Evolutionary conservation across 2,113 vertebrate genomes (phyloP).

Genomic region (Salvelinus namaycush): DNA sequence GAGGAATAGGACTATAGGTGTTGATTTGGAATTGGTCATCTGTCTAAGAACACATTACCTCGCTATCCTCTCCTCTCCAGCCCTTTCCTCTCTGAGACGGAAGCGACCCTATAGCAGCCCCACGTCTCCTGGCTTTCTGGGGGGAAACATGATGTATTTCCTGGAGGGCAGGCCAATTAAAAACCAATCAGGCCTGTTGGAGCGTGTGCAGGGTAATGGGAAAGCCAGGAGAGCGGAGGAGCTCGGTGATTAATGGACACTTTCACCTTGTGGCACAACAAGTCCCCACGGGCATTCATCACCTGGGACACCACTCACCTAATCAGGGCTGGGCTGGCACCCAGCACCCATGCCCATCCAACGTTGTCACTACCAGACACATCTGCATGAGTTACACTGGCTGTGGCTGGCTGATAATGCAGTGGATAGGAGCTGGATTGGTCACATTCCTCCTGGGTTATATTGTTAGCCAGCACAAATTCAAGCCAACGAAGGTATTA

Average conservation of each 20-base stretch:
- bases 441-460: not conserved
- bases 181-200: constrained; percentile 79
- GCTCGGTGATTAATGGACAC: constrained; percentile 77
- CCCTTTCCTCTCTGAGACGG: constrained; percentile 20
- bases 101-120: constrained; percentile 8
- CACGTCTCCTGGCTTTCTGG: constrained; percentile 50
- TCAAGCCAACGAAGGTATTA: constrained; percentile 55
- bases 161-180: constrained; percentile 77
- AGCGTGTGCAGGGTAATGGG: constrained; percentile 72
- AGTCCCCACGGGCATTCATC: constrained; percentile 73
- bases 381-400: constrained; percentile 3
- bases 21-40: constrained; percentile 27
- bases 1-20: not conserved
- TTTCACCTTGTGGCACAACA: constrained; percentile 84
- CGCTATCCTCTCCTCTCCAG: not conserved
- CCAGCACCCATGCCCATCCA: constrained; percentile 12
- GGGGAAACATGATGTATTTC: constrained; percentile 78
- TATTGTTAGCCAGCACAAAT: constrained; percentile 19
- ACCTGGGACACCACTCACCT: constrained; percentile 56
- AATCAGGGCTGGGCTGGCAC: constrained; percentile 37
- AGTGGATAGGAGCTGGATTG: not conserved
- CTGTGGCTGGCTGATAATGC: constrained; percentile 33
- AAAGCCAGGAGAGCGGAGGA: constrained; percentile 71
- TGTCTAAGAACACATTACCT: constrained; percentile 16
- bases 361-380: not conserved